A percentile compares a stretch with the other conserved stretches of the same genome.
Conservation (phyloP, 2,113 vertebrate species). For the Acanthisitta chloris region DNA sequence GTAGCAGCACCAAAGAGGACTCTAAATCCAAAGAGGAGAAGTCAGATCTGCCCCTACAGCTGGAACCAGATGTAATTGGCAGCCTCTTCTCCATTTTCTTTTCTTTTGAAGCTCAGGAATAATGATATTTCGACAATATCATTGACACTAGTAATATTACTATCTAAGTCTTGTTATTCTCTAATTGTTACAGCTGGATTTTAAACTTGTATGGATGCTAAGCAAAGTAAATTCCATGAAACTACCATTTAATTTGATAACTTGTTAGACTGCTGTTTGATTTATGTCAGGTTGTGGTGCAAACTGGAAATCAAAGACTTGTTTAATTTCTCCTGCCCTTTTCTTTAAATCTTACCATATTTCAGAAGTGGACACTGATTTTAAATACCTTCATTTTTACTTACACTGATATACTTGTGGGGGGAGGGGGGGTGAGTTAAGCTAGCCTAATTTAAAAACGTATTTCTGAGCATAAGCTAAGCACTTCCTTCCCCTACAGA, state of each 20-base stretch:
- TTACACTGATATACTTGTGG: neutral
- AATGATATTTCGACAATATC: neutral
- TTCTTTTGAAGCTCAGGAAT: neutral
- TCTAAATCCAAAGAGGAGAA: neutral
- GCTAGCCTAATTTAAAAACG: neutral
- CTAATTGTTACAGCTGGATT: neutral
- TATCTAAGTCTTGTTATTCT: neutral
- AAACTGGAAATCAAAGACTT: neutral
- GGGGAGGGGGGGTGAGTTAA: accelerated
- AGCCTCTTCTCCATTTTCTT: neutral
- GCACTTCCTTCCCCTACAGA: neutral
- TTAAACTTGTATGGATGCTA: neutral
- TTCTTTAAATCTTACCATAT: neutral
- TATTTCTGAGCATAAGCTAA: neutral
- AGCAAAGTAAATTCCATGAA: neutral
- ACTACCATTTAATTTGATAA: neutral
- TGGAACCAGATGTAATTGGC: neutral
- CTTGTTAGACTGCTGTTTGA: neutral
- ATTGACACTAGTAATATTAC: neutral
- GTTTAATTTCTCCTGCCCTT: neutral
- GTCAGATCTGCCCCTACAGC: neutral
- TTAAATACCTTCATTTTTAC: neutral
- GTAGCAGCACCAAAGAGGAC: neutral
- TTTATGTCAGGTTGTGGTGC: neutral
- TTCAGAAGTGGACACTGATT: neutral